Percentiles rank a stretch among this genome's conserved stretches.
Conservation (phyloP, 2,113 vertebrate species). For the Crotalus viridis region DNA sequence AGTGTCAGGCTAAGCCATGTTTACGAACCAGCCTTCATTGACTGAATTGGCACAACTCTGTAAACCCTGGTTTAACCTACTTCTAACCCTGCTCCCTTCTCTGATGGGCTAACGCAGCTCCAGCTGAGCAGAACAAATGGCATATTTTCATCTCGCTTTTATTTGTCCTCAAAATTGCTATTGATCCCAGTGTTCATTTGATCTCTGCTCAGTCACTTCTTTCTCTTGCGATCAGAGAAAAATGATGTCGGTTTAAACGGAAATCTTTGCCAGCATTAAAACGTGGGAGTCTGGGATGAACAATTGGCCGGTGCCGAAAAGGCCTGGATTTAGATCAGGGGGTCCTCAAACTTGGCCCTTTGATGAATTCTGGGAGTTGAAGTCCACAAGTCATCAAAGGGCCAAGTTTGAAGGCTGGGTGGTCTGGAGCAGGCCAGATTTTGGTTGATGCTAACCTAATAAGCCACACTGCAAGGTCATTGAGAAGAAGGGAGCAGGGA, state of each 20-base stretch:
- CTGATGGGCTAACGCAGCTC: not conserved
- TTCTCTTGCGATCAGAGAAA: not conserved
- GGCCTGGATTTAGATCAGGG: not conserved
- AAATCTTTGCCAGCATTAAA: not conserved
- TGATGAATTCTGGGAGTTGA: not conserved
- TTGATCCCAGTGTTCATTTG: not conserved
- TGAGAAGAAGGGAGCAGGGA: too few species aligned
- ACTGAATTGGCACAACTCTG: too few species aligned
- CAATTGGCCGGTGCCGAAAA: not conserved
- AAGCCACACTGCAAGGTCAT: too few species aligned
- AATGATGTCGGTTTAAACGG: not conserved
- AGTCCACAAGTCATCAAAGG: too few species aligned
- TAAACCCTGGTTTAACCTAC: not conserved
- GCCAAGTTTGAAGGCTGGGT: too few species aligned
- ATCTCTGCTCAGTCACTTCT: conserved; percentile 10
- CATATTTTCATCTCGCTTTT: conserved; percentile 12
- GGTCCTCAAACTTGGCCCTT: not conserved
- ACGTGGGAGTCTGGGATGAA: not conserved
- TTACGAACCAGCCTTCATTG: too few species aligned
- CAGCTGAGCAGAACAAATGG: not conserved
- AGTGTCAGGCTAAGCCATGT: too few species aligned
- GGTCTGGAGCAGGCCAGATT: not conserved
- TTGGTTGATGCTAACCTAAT: not conserved
- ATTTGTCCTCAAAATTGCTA: conserved; percentile 34
- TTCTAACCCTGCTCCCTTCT: not conserved